phyloP scores from a whole-genome alignment of 2,888 invertebrate genomes.

The Griposia aprilina region DNA sequence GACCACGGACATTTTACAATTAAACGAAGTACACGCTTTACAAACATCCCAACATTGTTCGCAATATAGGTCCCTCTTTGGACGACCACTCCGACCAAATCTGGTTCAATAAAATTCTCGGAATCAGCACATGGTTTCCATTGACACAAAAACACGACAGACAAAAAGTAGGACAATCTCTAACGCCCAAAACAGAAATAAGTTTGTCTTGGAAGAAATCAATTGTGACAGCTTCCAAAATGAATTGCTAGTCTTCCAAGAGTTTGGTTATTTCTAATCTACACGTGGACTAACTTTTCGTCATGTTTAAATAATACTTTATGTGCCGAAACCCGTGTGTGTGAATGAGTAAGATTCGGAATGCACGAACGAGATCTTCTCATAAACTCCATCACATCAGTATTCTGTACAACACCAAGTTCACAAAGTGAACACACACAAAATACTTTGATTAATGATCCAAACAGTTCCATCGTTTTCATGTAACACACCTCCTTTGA shows the following conservation, averaged over 20 bases:
- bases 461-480: slow-evolving; percentile 32
- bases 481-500: slow-evolving; percentile 47
- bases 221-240: slow-evolving; percentile 29
- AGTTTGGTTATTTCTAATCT: not conserved
- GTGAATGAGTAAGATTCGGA: not conserved
- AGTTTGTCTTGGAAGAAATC: slow-evolving; percentile 22
- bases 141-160: slow-evolving; percentile 26
- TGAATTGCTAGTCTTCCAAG: slow-evolving; percentile 1
- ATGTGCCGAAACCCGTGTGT: not conserved
- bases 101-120: slow-evolving; percentile 38
- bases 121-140: slow-evolving; percentile 21
- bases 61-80: not conserved
- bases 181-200: slow-evolving; percentile 33
- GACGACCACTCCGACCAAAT: slow-evolving; percentile 18
- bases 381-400: slow-evolving; percentile 15
- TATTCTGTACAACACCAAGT: slow-evolving; percentile 39
- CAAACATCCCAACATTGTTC: not conserved
- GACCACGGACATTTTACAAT: slow-evolving; percentile 1
- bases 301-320: not conserved
- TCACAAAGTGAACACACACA: slow-evolving; percentile 32
- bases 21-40: slow-evolving; percentile 12
- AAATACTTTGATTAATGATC: slow-evolving; percentile 50
- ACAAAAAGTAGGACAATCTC: slow-evolving; percentile 27
- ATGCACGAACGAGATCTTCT: not conserved
- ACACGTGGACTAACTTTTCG: not conserved